Base-by-base conservation (phyloP, 2,797 vertebrate species). In the Epinephelus awoara region DNA sequence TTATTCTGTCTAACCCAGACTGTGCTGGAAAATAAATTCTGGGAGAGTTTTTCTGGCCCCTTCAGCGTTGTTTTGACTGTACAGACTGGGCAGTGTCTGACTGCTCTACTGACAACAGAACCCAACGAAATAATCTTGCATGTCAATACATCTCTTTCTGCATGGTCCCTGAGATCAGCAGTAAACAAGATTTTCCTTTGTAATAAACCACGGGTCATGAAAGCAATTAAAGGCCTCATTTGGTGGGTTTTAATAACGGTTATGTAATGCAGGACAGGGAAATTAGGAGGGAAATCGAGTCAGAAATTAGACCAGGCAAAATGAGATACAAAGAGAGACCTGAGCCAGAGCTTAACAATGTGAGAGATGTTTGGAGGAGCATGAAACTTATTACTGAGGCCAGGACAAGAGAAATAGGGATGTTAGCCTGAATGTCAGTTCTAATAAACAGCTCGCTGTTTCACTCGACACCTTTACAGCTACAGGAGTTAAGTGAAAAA, bases 221-320 rank as follows among this genome's bases (percentile, higher is more conserved):
- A 75, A 79, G 44, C 63, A 65, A 80, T 81, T 77, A 61, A 64
- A 71, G n/a, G 65, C 73, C 23, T 72, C 54, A 50, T 79, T 67
- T 72, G 59, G 29, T 59, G 34, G 40, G 44, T 49, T 82, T 82
- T 66, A 85, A 76, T 72, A 65, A 70, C 54, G 12, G 63, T 57
- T 67, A 49, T 29, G 27, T 46, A 73, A 67, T 55, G 44, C n/a
- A 69, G 64, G 29, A 50, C 40, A 5, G 29, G 42, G 70, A 27
- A 70, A 74, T 73, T 42, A 59, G 5, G 38, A 55, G 14, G 34
- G 46, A 67, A 82, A 75, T 79, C 13, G 61, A 57, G 65, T 78
- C 13, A 23, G 67, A 59, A 76, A 82, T 47, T 5, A 79, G 71
- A 76, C 1, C 0, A 19, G 21, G 10, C 21, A 50, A 65, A 34